Percentiles rank a stretch among this genome's conserved stretches.
Evolutionary conservation across 2,797 vertebrate species (phyloP).

Genomic region (Dendrocincla fuliginosa): DNA sequence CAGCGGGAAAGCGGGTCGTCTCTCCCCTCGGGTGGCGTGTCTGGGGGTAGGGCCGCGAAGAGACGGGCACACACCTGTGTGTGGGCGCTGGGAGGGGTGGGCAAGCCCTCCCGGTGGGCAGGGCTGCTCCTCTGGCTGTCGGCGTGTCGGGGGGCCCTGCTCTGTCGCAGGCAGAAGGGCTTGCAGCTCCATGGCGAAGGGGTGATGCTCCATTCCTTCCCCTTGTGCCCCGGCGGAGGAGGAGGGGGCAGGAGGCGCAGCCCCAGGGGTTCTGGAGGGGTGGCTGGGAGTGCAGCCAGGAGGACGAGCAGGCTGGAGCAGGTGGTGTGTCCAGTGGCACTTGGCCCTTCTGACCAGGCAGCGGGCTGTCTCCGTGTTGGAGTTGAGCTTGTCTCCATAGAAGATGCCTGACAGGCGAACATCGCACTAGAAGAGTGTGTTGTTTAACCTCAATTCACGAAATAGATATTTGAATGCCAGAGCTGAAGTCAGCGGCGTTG

Average conservation of each 20-base stretch:
- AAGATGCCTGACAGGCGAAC: accelerated
- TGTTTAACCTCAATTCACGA: neutral
- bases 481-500: neutral
- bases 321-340: neutral
- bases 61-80: neutral
- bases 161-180: too few relatives aligned
- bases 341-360: neutral
- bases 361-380: accelerated
- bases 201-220: accelerated
- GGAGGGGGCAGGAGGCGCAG: accelerated
- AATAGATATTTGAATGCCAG: neutral
- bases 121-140: neutral
- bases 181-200: accelerated
- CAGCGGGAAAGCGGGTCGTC: neutral
- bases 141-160: neutral
- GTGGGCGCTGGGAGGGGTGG: neutral
- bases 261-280: neutral
- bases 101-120: accelerated
- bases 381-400: accelerated
- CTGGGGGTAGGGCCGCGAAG: neutral
- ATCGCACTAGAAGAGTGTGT: neutral
- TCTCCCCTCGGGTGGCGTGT: neutral
- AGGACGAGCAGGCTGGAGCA: neutral
- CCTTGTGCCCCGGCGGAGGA: neutral
- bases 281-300: neutral